phyloP scores from a whole-genome alignment of 1,140 invertebrate species.

The Cydia fagiglandana region DNA sequence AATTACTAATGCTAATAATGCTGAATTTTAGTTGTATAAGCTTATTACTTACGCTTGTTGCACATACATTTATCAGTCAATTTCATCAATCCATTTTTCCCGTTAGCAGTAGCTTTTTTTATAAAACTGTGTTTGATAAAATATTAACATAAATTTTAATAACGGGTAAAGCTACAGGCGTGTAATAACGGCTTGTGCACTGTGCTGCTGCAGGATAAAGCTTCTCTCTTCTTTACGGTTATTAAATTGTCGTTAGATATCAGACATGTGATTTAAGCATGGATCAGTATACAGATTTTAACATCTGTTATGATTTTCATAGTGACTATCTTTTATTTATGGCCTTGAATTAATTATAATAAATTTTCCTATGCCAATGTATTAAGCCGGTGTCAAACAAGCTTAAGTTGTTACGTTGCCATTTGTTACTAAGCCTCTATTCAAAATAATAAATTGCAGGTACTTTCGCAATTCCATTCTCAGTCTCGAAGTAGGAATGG shows the following conservation, averaged over 20 bases:
- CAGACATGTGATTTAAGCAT: too few relatives aligned
- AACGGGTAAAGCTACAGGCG: not conserved
- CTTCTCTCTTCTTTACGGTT: not conserved
- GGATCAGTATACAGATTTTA: too few relatives aligned
- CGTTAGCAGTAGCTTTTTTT: not conserved
- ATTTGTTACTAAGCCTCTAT: constrained; percentile 25
- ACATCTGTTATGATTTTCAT: too few relatives aligned
- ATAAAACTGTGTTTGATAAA: not conserved
- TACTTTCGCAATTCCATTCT: constrained; percentile 31
- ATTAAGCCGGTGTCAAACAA: not conserved
- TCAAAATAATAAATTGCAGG: constrained; percentile 30
- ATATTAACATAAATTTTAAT: not conserved
- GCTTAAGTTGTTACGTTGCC: constrained; percentile 5
- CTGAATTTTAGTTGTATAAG: too few relatives aligned
- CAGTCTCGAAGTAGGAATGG: constrained; percentile 26
- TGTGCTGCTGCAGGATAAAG: not conserved
- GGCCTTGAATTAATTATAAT: not conserved
- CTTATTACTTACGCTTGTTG: too few relatives aligned
- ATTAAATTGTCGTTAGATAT: too few relatives aligned
- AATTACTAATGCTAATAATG: not conserved
- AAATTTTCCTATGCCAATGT: not conserved
- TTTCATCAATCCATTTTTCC: not conserved
- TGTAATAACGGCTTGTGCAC: not conserved
- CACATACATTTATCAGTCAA: not conserved
- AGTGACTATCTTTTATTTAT: too few relatives aligned